Base-by-base conservation (phyloP, 2,888 invertebrate species). In the Trichogramma dendrolimi region DNA sequence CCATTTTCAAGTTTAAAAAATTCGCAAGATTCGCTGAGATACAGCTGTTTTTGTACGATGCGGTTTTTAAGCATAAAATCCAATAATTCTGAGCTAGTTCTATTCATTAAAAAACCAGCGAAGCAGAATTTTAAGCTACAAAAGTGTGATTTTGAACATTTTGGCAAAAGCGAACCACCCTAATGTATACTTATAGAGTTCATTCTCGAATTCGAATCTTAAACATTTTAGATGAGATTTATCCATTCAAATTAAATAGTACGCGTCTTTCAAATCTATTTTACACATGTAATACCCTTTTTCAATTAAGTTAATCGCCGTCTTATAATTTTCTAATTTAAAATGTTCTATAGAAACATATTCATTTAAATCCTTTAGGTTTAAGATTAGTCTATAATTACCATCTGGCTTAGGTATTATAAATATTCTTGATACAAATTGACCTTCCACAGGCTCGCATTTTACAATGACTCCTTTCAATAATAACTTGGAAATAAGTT, bases 201-300 rank as follows among this genome's bases (percentile, higher is more conserved):
- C 11, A 10, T 53, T 10, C 6, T 60, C 6, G 47, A 67, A 65
- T 4, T 14, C 38, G 54, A 66, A 67, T 51, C 65, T 47, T 7
- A 67, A 43, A 42, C 51, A 63, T 48, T 62, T 65, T 59, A 47
- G 64, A 43, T 48, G 52, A 1, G 49, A 11, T 41, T 46, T 11
- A 6, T 58, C 7, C 10, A 65, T 50, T n/a, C 59, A 55, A 6
- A 67, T 42, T 39, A 57, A n/a, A 51, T 62, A 66, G 49, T 65
- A 67, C 1, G 66, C 64, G 42, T 65, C 68, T 49, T 65, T 63
- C 7, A 65, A 6, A 49, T 63, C 66, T 8, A 67, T 41, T n/a
- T 49, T 62, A n/a, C 55, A 39, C 60, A 58, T 67, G 58, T 44
- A 66, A 52, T 5, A 60, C 49, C 42, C 41, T 46, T 10, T 6